Conservation (phyloP, 2,113 vertebrate species). For the Antechinus stuartii region DNA sequence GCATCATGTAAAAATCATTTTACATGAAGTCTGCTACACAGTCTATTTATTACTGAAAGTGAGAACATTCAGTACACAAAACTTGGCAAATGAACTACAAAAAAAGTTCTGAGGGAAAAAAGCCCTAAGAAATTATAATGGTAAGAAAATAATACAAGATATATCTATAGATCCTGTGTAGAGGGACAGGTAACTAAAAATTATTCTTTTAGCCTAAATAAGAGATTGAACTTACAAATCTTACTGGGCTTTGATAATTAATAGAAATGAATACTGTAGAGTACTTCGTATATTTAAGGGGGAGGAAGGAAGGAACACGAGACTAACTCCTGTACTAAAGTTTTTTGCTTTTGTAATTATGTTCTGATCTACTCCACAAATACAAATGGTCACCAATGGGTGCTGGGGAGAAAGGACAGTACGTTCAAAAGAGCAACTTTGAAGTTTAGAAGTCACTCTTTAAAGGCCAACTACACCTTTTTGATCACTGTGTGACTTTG, state of each 20-base stretch:
- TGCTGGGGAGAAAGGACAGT: neutral
- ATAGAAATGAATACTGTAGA: neutral
- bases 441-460: neutral
- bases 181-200: neutral
- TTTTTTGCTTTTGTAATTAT: neutral
- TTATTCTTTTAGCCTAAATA: neutral
- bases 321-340: neutral
- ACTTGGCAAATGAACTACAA: neutral
- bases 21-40: neutral
- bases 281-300: neutral
- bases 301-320: too few relatives aligned
- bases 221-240: neutral
- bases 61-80: neutral
- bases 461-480: neutral
- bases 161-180: neutral
- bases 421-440: neutral
- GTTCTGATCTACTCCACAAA: neutral
- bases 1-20: neutral
- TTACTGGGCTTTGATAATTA: neutral
- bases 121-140: neutral
- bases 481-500: neutral
- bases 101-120: neutral
- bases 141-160: neutral
- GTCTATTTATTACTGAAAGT: neutral
- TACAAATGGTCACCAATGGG: neutral